Percentiles rank a stretch among this genome's conserved stretches.
These are phyloP conservation scores for Panopea generosa DNA, from an alignment of 2,888 invertebrate genomes.

Conservation along the genomic window DNA sequence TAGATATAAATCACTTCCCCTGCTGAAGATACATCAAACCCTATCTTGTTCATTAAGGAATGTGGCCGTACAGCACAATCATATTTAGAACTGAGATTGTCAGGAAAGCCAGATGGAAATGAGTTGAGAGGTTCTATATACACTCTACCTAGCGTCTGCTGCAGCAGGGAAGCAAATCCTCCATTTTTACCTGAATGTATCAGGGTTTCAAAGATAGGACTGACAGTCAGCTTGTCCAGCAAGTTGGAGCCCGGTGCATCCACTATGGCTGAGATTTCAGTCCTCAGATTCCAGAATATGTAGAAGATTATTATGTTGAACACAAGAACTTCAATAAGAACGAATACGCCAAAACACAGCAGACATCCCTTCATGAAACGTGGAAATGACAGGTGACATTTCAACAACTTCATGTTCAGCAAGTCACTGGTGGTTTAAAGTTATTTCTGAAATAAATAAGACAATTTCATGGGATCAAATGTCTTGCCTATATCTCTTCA, in stretches of 20 bases:
- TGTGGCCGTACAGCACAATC: too few species aligned
- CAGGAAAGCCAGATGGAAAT: too few species aligned
- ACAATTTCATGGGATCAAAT: too few species aligned
- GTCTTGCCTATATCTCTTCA: too few species aligned
- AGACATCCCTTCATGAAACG: constrained; percentile 30
- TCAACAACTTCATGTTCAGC: too few species aligned
- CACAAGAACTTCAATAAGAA: constrained; percentile 65
- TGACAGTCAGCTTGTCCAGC: constrained; percentile 60
- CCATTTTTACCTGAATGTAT: constrained; percentile 70
- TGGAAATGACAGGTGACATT: too few species aligned
- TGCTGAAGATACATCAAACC: constrained; percentile 76
- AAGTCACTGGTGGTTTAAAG: too few species aligned
- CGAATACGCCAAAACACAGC: constrained; percentile 41
- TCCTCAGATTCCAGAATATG: constrained; percentile 34
- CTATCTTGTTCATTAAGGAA: constrained; percentile 49
- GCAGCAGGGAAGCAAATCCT: constrained; percentile 64
- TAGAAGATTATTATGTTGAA: constrained; percentile 65
- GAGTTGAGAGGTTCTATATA: constrained; percentile 65
- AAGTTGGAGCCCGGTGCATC: constrained; percentile 46
- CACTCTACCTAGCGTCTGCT: constrained; percentile 72
- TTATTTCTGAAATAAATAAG: too few species aligned
- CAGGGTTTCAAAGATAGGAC: constrained; percentile 41
- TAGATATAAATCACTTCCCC: constrained; percentile 74
- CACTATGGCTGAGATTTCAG: constrained; percentile 43
- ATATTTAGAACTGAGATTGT: too few species aligned